A percentile compares a stretch with the other conserved stretches of the same genome.
These are phyloP conservation scores for Tenrec ecaudatus DNA, from an alignment of 2,113 vertebrate species.

Conservation along the genomic window DNA sequence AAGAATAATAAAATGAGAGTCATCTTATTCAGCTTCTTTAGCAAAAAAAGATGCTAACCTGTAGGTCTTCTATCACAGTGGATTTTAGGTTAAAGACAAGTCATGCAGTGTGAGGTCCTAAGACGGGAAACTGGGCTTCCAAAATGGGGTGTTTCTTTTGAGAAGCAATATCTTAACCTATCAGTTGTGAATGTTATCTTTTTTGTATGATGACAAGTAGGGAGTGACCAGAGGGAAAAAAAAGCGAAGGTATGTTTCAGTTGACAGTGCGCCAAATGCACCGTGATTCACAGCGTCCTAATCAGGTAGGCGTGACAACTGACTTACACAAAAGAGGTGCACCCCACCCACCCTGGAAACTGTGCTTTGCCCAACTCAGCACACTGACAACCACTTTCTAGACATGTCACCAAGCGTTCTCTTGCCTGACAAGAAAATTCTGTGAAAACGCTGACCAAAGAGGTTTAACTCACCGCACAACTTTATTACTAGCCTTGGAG, in stretches of 20 bases:
- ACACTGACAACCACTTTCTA: constrained; percentile 83
- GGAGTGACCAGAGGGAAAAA: constrained; percentile 65
- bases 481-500: constrained; percentile 69
- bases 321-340: constrained; percentile 67
- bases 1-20: constrained; percentile 44
- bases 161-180: constrained; percentile 35
- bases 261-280: constrained; percentile 63
- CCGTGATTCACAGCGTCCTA: constrained; percentile 86
- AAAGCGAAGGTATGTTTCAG: constrained; percentile 57
- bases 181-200: neutral
- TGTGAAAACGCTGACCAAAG: constrained; percentile 85
- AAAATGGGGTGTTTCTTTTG: neutral
- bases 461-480: constrained; percentile 29
- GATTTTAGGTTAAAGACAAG: neutral
- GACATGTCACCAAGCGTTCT: constrained; percentile 81
- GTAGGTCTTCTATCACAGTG: neutral
- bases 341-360: constrained; percentile 85
- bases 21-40: neutral
- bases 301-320: constrained; percentile 82
- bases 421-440: constrained; percentile 82
- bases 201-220: constrained; percentile 70
- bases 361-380: constrained; percentile 84
- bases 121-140: neutral
- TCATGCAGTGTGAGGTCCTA: neutral
- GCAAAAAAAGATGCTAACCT: neutral